phyloP scores from a whole-genome alignment of 2,797 vertebrate species.

The Microctenopoma lineatum region DNA sequence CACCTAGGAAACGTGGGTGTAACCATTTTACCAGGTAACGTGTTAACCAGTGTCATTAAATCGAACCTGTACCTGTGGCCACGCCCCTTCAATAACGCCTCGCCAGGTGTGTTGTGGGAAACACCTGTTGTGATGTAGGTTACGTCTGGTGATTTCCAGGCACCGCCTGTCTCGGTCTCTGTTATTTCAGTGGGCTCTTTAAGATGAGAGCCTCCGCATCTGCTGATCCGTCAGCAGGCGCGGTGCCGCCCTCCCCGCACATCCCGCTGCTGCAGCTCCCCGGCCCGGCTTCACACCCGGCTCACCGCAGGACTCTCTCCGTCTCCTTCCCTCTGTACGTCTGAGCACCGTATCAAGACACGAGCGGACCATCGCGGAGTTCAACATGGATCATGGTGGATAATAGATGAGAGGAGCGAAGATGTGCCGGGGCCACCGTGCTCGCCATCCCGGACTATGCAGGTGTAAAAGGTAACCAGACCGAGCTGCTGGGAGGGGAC shows the following conservation, averaged over 20 bases:
- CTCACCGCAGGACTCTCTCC: accelerated
- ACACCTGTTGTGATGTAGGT: too few relatives aligned
- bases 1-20: too few relatives aligned
- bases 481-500: slow-evolving; percentile 7
- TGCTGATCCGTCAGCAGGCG: slow-evolving; percentile 68
- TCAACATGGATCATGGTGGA: background rate
- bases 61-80: background rate
- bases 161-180: background rate
- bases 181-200: slow-evolving; percentile 62
- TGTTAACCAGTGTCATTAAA: too few relatives aligned
- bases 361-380: background rate
- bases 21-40: too few relatives aligned
- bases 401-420: background rate
- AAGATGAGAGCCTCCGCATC: slow-evolving; percentile 56
- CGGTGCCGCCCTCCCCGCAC: slow-evolving; percentile 45
- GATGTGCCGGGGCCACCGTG: slow-evolving; percentile 14
- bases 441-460: slow-evolving; percentile 8
- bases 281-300: slow-evolving; percentile 17
- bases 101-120: slow-evolving; percentile 1
- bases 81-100: slow-evolving; percentile 4
- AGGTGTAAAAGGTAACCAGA: slow-evolving; percentile 32
- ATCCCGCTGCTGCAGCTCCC: slow-evolving; percentile 34
- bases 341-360: background rate
- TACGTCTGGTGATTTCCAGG: background rate
- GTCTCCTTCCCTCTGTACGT: background rate